phyloP scores from a whole-genome alignment of 2,888 invertebrate species.

The Drosophila formosana region DNA sequence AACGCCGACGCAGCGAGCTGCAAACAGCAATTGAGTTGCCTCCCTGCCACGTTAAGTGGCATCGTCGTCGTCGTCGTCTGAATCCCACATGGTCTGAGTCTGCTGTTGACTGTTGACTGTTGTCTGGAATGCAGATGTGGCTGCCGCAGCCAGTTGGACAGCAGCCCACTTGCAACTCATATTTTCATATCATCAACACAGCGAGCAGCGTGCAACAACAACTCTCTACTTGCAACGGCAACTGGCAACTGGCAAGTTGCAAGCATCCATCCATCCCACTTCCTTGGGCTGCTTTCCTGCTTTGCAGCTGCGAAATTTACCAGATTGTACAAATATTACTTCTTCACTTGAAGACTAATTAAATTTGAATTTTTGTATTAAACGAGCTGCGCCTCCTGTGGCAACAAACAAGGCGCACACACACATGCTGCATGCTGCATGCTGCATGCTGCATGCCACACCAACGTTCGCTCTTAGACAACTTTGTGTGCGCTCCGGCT shows the following conservation, averaged over 20 bases:
- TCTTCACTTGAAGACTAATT: slow-evolving; percentile 83
- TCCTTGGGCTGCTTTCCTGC: slow-evolving; percentile 46
- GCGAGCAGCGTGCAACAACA: slow-evolving; percentile 36
- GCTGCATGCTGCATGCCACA: slow-evolving; percentile 2
- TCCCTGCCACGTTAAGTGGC: slow-evolving; percentile 60
- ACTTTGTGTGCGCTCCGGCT: slow-evolving; percentile 58
- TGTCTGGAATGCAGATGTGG: slow-evolving; percentile 79
- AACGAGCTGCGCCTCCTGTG: slow-evolving; percentile 46
- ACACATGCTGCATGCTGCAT: slow-evolving; percentile 5
- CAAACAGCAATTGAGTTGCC: slow-evolving; percentile 31
- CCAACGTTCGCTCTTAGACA: slow-evolving; percentile 24
- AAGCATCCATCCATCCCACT: slow-evolving; percentile 42
- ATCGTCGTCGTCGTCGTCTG: slow-evolving; percentile 66
- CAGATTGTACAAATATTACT: slow-evolving; percentile 79
- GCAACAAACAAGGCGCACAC: neutral
- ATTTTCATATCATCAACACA: slow-evolving; percentile 66
- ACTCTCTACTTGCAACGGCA: slow-evolving; percentile 13
- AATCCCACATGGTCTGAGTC: slow-evolving; percentile 79
- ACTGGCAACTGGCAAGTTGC: slow-evolving; percentile 23
- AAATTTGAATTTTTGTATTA: slow-evolving; percentile 82
- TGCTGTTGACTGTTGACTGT: slow-evolving; percentile 37
- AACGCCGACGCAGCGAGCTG: slow-evolving; percentile 31
- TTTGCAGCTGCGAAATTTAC: slow-evolving; percentile 75
- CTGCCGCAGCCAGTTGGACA: slow-evolving; percentile 40
- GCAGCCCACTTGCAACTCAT: slow-evolving; percentile 75